phyloP scores from a whole-genome alignment of 2,113 vertebrate genomes.

The Corythornis madagascariensis region DNA sequence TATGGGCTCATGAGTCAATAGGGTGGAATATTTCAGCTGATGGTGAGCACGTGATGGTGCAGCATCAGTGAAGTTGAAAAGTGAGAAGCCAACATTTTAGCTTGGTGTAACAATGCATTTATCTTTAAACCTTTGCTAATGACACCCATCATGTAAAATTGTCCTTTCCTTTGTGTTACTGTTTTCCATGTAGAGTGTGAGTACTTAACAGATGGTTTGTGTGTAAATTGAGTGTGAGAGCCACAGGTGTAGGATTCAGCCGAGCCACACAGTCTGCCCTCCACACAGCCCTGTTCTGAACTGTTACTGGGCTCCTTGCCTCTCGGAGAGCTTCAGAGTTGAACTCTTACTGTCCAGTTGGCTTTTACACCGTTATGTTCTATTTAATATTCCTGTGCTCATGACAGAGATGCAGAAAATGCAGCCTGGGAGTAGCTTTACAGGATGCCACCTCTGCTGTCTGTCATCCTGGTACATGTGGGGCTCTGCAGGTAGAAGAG shows the following conservation, averaged over 20 bases:
- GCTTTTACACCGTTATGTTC: not conserved
- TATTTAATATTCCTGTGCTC: not conserved
- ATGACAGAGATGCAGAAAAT: not conserved
- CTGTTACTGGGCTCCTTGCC: not conserved
- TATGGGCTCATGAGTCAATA: no score
- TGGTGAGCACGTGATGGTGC: not conserved
- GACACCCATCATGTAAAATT: not conserved
- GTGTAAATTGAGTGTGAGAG: not conserved
- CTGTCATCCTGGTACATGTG: not conserved
- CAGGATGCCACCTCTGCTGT: not conserved
- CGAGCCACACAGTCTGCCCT: accelerated
- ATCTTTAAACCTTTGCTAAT: not conserved
- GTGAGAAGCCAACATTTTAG: not conserved
- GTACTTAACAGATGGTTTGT: not conserved
- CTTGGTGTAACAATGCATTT: not conserved
- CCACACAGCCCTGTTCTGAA: not conserved
- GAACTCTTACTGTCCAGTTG: not conserved
- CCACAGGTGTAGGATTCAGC: not conserved
- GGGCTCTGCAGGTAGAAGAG: not conserved
- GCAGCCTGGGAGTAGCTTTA: not conserved
- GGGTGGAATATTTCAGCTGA: not conserved
- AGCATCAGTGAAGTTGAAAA: not conserved
- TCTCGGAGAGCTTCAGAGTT: not conserved
- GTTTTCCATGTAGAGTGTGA: not conserved
- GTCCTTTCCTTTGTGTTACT: not conserved